phyloP scores from a whole-genome alignment of 2,888 invertebrate genomes.

The Scaptomyza caliginosa region DNA sequence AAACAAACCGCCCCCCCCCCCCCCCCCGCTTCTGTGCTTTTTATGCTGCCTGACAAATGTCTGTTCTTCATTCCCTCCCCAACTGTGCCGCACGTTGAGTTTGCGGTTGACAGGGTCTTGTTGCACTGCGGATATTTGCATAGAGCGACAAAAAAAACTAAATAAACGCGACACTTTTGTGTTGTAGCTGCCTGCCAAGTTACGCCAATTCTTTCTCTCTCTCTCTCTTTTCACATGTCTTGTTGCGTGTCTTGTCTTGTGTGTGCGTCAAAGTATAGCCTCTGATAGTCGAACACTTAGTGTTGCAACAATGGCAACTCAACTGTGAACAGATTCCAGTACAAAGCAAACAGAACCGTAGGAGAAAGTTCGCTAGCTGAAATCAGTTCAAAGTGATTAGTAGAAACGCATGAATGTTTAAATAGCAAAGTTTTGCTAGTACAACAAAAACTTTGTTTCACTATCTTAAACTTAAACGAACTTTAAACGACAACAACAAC shows the following conservation, averaged over 20 bases:
- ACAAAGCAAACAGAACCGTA: background rate
- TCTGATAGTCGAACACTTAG: conserved; percentile 23
- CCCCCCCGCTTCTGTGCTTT: background rate
- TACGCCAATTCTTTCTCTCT: background rate
- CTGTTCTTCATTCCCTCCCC: no score
- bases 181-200: conserved; percentile 2
- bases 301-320: conserved; percentile 7
- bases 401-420: background rate
- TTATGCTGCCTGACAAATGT: conserved; percentile 58
- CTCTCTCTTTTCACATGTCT: background rate
- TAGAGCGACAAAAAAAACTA: conserved; percentile 32
- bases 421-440: no score
- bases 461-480: no score
- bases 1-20: background rate
- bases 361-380: background rate
- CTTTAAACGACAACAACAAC: no score
- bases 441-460: no score
- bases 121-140: conserved; percentile 64
- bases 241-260: background rate
- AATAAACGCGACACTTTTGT: conserved; percentile 38
- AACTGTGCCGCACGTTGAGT: background rate
- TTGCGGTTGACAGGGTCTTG: conserved; percentile 29
- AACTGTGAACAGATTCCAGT: conserved; percentile 8
- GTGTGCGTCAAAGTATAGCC: conserved; percentile 44
- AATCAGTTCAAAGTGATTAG: background rate